These are phyloP conservation scores for Acipenser oxyrinchus DNA, from an alignment of 2,797 vertebrate species.

Conservation along the genomic window DNA sequence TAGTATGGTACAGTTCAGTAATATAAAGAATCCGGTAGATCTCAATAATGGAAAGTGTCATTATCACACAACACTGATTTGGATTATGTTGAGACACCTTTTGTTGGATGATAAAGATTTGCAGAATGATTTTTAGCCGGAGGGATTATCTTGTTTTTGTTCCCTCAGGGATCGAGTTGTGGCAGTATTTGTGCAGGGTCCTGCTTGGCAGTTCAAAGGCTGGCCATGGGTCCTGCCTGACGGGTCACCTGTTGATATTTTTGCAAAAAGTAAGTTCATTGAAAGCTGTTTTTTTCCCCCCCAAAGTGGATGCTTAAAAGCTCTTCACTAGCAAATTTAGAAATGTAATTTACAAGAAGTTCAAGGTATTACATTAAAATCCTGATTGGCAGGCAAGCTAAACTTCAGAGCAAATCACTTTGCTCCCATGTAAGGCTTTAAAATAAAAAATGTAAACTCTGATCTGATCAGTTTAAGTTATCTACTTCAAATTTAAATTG, in stretches of 20 bases:
- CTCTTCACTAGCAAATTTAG: background rate
- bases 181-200: conserved; percentile 93
- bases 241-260: conserved; percentile 96
- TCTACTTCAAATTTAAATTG: no score
- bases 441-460: no score
- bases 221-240: conserved; percentile 97
- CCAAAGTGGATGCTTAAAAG: background rate
- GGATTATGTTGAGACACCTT: no score
- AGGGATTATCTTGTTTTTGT: background rate
- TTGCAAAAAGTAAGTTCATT: conserved; percentile 84
- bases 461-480: no score
- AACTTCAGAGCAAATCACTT: no score
- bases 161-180: conserved; percentile 86
- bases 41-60: no score
- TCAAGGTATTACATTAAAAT: background rate
- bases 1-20: no score
- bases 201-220: conserved; percentile 98
- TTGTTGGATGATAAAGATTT: no score
- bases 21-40: no score
- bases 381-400: background rate
- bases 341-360: background rate
- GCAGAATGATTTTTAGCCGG: no score
- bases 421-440: no score
- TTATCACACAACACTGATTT: no score
- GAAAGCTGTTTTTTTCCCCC: background rate